Evolutionary conservation across 2,113 vertebrate species (phyloP).

Genomic region (Sardina pilchardus): DNA sequence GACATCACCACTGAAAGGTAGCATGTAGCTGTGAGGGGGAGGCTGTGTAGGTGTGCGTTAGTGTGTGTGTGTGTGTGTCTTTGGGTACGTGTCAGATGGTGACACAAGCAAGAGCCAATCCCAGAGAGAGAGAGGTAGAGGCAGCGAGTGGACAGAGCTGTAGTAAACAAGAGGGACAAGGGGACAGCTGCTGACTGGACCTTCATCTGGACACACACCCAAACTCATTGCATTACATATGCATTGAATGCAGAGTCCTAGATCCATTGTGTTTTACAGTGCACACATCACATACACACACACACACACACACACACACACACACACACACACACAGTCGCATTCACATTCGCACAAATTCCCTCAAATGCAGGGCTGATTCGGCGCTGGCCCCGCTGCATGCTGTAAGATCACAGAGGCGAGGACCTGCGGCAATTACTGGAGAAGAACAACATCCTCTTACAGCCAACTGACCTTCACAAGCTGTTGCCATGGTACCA

Average conservation of each 20-base stretch:
- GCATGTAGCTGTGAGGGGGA: not conserved
- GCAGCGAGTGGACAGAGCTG: not conserved
- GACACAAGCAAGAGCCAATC: not conserved
- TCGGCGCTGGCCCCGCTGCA: not conserved
- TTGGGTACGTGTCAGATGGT: constrained; percentile 8
- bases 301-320: not conserved
- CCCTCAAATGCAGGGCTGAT: not conserved
- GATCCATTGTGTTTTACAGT: not conserved
- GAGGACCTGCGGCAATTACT: not conserved
- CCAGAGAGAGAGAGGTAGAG: not conserved
- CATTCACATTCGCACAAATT: constrained; percentile 12
- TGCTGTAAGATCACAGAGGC: constrained; percentile 1
- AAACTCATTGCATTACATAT: too few relatives aligned
- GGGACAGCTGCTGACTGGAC: not conserved
- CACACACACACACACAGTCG: constrained; percentile 18
- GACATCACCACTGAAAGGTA: not conserved
- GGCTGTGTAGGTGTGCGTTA: constrained; percentile 4
- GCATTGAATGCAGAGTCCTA: not conserved
- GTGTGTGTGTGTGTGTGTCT: constrained; percentile 21
- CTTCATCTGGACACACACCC: not conserved
- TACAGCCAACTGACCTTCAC: constrained; percentile 58
- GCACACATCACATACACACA: constrained; percentile 16
- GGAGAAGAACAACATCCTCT: not conserved
- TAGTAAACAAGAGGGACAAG: constrained; percentile 5
- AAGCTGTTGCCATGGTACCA: constrained; percentile 57